Evolutionary conservation across 2,888 invertebrate genomes (phyloP).

Genomic region (Perithous albicinctus): DNA sequence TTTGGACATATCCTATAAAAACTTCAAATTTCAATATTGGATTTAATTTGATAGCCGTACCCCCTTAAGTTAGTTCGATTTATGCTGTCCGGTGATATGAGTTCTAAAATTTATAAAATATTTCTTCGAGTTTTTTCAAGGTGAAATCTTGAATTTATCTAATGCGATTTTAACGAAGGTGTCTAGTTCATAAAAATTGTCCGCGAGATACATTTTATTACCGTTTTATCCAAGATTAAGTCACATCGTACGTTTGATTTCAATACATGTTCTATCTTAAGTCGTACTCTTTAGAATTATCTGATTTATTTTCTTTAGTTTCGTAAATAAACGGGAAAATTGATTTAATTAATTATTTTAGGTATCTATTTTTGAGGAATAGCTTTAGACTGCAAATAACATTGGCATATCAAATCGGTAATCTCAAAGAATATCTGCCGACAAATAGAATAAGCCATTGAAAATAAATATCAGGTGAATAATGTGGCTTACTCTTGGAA

Average conservation of each 20-base stretch:
- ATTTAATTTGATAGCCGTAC: too few relatives aligned
- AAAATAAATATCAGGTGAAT: background rate
- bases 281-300: too few relatives aligned
- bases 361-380: too few relatives aligned
- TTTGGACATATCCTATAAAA: too few relatives aligned
- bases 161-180: background rate
- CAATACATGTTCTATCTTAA: background rate
- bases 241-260: background rate
- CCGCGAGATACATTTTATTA: background rate
- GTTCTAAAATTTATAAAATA: background rate
- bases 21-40: too few relatives aligned
- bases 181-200: too few relatives aligned
- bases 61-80: too few relatives aligned
- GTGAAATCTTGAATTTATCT: background rate
- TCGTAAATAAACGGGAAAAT: too few relatives aligned
- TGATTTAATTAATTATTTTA: background rate
- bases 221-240: background rate
- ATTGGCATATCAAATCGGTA: background rate
- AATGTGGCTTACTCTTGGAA: background rate
- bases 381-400: background rate
- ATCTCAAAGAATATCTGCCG: background rate
- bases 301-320: too few relatives aligned
- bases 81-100: background rate
- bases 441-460: background rate
- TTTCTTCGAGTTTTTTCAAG: background rate